Percentiles rank a stretch among this genome's conserved stretches.
Conservation (phyloP, 2,797 vertebrate genomes). For the Parauchenoglanis punctatus region DNA sequence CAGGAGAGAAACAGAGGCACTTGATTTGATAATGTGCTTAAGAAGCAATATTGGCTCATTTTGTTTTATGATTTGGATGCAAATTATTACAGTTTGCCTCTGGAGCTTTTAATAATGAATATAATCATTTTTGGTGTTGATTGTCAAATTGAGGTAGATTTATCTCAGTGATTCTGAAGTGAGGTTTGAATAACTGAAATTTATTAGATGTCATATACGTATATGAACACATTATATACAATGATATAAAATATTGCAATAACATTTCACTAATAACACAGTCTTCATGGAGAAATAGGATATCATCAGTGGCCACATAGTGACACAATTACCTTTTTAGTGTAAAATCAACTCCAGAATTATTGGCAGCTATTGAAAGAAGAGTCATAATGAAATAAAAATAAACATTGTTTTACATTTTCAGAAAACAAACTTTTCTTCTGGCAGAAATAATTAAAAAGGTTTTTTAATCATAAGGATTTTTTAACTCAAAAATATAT, state of each 20-base stretch:
- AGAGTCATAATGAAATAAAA: background rate
- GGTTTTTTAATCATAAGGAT: background rate
- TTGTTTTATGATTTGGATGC: constrained; percentile 1
- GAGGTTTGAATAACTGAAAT: background rate
- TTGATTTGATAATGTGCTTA: background rate
- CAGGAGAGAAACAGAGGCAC: background rate
- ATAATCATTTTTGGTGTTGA: background rate
- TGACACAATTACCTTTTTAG: background rate
- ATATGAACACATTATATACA: background rate
- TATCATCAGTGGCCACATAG: background rate
- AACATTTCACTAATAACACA: background rate
- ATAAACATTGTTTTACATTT: background rate
- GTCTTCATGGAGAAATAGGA: background rate
- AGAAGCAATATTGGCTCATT: constrained; percentile 5
- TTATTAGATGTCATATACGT: background rate
- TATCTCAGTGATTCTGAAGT: background rate
- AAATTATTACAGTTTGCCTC: background rate
- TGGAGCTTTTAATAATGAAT: background rate
- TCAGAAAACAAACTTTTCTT: background rate
- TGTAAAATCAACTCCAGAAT: background rate
- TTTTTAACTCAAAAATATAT: background rate
- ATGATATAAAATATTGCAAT: background rate
- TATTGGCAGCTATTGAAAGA: background rate
- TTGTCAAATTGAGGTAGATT: background rate
- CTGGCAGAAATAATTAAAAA: background rate